These are phyloP conservation scores for Drosophila mayaguana DNA, from an alignment of 2,888 invertebrate species.

Conservation along the genomic window DNA sequence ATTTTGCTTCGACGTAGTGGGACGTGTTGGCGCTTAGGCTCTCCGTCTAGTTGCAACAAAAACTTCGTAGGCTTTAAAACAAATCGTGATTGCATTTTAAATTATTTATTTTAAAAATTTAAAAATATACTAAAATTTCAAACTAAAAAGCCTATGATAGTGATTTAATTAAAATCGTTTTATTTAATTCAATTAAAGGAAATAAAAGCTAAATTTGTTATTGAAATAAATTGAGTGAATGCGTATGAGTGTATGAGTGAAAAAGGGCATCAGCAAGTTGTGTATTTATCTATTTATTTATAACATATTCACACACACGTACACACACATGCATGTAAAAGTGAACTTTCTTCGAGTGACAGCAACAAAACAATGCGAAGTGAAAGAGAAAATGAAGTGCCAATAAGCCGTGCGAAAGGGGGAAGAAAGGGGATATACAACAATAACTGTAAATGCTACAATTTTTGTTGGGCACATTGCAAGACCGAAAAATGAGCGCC, in stretches of 20 bases:
- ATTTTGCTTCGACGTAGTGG: conserved; percentile 11
- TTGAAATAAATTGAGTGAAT: conserved; percentile 35
- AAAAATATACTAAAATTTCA: too few species aligned
- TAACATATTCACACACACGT: conserved; percentile 14
- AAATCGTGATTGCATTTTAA: conserved; percentile 18
- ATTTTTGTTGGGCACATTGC: conserved; percentile 31
- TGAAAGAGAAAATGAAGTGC: conserved; percentile 50
- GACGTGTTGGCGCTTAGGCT: conserved; percentile 2
- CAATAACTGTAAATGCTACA: conserved; percentile 42
- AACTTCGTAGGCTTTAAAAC: conserved; percentile 35
- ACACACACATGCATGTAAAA: conserved; percentile 11
- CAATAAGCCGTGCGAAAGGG: conserved; percentile 1
- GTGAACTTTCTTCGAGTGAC: conserved; percentile 47
- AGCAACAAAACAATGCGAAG: conserved; percentile 39
- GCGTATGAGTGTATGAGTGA: conserved; percentile 24
- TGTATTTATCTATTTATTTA: conserved; percentile 33
- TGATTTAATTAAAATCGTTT: conserved; percentile 7
- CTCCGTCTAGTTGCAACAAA: conserved; percentile 7
- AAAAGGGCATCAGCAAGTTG: conserved; percentile 18
- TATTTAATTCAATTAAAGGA: conserved; percentile 36
- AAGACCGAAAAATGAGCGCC: conserved; percentile 37
- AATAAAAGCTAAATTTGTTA: conserved; percentile 18
- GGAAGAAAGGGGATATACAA: conserved; percentile 29
- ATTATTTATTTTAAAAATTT: conserved; percentile 5
- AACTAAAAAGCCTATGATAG: conserved; percentile 2